Conservation (phyloP, 2,113 vertebrate genomes). For the Cyphomyrus plagiostoma region DNA sequence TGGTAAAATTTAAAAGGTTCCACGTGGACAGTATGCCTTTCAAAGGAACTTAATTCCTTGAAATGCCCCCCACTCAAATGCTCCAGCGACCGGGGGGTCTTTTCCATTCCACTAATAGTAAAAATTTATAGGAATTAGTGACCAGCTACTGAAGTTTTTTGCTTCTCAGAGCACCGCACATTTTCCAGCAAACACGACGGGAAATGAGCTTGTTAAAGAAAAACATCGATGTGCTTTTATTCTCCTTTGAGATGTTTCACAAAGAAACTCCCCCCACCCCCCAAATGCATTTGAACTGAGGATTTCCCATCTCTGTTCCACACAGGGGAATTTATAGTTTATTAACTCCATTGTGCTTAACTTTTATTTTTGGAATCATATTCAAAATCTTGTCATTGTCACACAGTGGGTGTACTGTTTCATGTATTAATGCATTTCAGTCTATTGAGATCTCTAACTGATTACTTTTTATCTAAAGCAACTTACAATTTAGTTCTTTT, state of each 20-base stretch:
- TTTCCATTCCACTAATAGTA: neutral
- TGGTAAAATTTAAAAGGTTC: conserved; percentile 26
- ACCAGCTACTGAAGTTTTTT: neutral
- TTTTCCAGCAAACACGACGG: neutral
- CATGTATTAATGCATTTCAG: neutral
- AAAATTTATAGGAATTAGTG: neutral
- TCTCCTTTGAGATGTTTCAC: conserved; percentile 8
- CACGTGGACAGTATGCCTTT: conserved; percentile 39
- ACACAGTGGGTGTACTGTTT: neutral
- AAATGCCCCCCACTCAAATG: neutral
- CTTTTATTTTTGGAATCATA: neutral
- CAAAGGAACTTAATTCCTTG: conserved; percentile 5
- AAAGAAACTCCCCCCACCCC: neutral
- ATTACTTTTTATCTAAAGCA: neutral
- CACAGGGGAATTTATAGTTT: neutral
- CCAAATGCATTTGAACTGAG: conserved; percentile 9
- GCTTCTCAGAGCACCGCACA: neutral
- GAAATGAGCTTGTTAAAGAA: neutral
- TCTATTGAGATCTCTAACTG: neutral
- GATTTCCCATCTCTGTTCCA: conserved; percentile 12
- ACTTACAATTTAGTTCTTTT: neutral
- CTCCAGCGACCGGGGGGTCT: neutral
- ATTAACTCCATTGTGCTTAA: neutral
- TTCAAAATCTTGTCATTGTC: neutral
- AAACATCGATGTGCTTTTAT: neutral